Evolutionary conservation across 2,888 invertebrate species (phyloP), one percentile per base, ranked within the genome.

Genomic region (Therioaphis trifolii): DNA sequence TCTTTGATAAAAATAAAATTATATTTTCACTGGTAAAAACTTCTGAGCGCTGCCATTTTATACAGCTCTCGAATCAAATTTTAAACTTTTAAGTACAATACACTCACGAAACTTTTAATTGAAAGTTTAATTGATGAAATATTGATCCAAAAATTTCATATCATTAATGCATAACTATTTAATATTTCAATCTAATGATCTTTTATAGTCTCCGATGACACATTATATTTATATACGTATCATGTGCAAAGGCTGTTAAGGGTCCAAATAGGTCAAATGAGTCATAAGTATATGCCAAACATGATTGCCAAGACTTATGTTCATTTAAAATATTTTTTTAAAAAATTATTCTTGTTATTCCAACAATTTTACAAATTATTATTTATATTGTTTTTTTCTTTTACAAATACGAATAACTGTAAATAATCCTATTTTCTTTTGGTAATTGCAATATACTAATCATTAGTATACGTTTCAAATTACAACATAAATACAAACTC

Each of bases 251-350:
- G 85, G 66, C 61, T 84, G 43, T 78, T 66, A 27, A 82, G 61
- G 43, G 52, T 61, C 76, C 76, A 84, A 84, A 85, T 78, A 72
- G 68, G 84, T 61, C 69, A 85, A 85, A 69, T 68, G 76, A 69
- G 63, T 71, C 46, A 69, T 55, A 78, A 80, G 63, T 78, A 71
- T 82, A 80, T 69, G 68, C 71, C 75, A 78, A 58, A 68, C 24
- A 43, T 68, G 40, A 69, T 63, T 80, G 80, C 71, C 80, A 80
- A 80, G 72, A 80, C n/a, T 61, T 88, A 68, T 52, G 78, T 68
- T 79, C 40, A 55, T 79, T 78, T 68, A 55, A 27, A 35, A 69
- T 55, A 7, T 68, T n/a, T n/a, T n/a, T n/a, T n/a, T 40, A 40
- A 69, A 68, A 78, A 68, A 66, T 24, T 24, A 66, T 24, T 15